Evolutionary conservation across 2,888 invertebrate genomes (phyloP).

Genomic region (Lasioglossum figueresi): DNA sequence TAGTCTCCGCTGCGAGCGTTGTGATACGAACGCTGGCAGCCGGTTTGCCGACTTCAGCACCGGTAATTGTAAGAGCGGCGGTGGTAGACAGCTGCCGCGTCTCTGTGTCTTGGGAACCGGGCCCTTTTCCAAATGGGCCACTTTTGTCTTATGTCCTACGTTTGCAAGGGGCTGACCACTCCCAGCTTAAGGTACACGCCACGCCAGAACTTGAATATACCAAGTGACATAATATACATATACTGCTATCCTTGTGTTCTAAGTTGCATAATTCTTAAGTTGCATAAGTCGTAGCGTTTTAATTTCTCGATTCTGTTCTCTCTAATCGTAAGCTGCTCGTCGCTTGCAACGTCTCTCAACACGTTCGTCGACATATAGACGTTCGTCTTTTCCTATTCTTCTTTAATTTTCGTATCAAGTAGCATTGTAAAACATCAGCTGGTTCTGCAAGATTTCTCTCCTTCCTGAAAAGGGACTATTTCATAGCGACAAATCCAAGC

Average conservation of each 20-base stretch:
- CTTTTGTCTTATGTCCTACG: slow-evolving; percentile 93
- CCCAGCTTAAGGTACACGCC: slow-evolving; percentile 88
- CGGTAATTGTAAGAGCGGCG: slow-evolving; percentile 90
- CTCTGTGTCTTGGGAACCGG: slow-evolving; percentile 95
- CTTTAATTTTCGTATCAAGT: slow-evolving; percentile 36
- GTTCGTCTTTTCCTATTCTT: slow-evolving; percentile 60
- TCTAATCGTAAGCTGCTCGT: slow-evolving; percentile 11
- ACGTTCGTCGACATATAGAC: slow-evolving; percentile 23
- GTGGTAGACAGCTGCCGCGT: slow-evolving; percentile 93
- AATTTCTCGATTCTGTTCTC: slow-evolving; percentile 6
- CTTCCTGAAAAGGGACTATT: slow-evolving; percentile 23
- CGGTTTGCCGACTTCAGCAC: slow-evolving; percentile 91
- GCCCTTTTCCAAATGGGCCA: slow-evolving; percentile 94
- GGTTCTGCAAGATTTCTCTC: slow-evolving; percentile 71
- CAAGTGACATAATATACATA: neutral
- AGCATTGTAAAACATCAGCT: slow-evolving; percentile 56
- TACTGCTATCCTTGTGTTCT: neutral
- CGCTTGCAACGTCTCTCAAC: neutral
- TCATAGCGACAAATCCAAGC: neutral
- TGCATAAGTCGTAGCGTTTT: slow-evolving; percentile 8
- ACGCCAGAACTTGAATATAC: slow-evolving; percentile 74
- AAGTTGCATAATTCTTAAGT: slow-evolving; percentile 18
- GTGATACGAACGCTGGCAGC: slow-evolving; percentile 90
- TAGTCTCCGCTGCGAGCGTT: slow-evolving; percentile 90
- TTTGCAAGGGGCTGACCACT: slow-evolving; percentile 86